Conservation (phyloP, 2,888 invertebrate genomes). For the Petrolisthes manimaculis region DNA sequence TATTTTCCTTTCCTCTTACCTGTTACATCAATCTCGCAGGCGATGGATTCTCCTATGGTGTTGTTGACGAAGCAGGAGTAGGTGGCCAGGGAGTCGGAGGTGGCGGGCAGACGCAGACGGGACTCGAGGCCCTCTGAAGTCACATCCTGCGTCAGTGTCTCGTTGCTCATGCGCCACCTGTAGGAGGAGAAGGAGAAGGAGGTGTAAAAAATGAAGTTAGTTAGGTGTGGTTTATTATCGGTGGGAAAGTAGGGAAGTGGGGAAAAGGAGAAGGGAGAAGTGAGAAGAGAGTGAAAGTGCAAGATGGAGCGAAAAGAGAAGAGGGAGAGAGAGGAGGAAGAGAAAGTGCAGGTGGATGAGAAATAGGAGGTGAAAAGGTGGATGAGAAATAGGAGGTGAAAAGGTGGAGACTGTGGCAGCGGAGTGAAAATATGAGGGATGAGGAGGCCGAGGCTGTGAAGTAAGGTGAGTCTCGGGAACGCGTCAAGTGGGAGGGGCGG, state of each 20-base stretch:
- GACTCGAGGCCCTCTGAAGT: slow-evolving; percentile 74
- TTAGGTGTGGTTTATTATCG: not conserved
- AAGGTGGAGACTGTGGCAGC: not conserved
- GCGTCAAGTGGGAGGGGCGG: not conserved
- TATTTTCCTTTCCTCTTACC: slow-evolving; percentile 69
- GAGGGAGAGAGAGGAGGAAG: not conserved
- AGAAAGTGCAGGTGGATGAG: not conserved
- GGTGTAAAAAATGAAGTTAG: not conserved
- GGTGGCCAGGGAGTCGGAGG: slow-evolving; percentile 78
- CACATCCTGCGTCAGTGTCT: slow-evolving; percentile 81
- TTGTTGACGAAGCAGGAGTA: slow-evolving; percentile 90
- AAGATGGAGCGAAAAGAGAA: not conserved
- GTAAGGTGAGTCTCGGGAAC: not conserved
- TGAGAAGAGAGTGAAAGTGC: not conserved
- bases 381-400: not conserved
- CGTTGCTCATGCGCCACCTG: slow-evolving; percentile 83
- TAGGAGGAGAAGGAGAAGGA: not conserved
- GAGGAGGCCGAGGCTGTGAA: not conserved
- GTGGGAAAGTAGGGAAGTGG: not conserved
- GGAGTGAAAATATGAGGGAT: not conserved
- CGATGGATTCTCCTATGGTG: slow-evolving; percentile 78
- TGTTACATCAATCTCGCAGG: slow-evolving; percentile 74
- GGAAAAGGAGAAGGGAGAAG: not conserved
- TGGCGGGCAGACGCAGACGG: slow-evolving; percentile 77
- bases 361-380: not conserved